These are phyloP conservation scores for Stylophora pistillata DNA, from an alignment of 64 coral and sea anemone species.

Conservation along the genomic window DNA sequence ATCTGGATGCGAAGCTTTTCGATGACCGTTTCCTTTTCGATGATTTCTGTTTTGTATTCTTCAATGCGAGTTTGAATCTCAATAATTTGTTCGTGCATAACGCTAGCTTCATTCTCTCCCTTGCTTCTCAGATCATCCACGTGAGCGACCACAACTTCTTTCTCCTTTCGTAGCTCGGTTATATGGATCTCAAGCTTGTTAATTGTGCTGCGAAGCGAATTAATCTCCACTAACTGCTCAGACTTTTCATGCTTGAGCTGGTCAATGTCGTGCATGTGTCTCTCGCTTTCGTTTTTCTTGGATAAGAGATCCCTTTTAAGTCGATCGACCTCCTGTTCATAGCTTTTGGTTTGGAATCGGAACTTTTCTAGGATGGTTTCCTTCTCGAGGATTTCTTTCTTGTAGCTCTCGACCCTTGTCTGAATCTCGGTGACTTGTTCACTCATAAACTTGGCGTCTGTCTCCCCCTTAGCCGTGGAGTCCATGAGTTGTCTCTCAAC, in stretches of 20 bases:
- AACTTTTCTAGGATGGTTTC: conserved; percentile 94
- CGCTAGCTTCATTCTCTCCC: conserved; percentile 57
- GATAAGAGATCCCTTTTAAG: conserved; percentile 73
- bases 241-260: conserved; percentile 81
- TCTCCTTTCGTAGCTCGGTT: conserved; percentile 57
- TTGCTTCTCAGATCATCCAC: conserved; percentile 66
- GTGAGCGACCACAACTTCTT: conserved; percentile 49
- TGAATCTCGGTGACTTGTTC: conserved; percentile 69
- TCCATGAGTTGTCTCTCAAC: conserved; percentile 53
- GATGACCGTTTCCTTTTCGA: conserved; percentile 92
- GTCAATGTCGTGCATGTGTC: conserved; percentile 67
- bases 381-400: conserved; percentile 85
- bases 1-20: conserved; percentile 77
- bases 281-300: conserved; percentile 78
- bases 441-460: conserved; percentile 63
- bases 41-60: conserved; percentile 84
- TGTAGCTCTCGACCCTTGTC: conserved; percentile 80
- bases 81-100: conserved; percentile 72
- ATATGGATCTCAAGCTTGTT: conserved; percentile 48
- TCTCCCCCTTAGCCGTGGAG: conserved; percentile 62
- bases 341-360: conserved; percentile 69
- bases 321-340: conserved; percentile 80
- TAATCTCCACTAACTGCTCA: conserved; percentile 77
- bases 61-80: conserved; percentile 88
- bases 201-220: conserved; percentile 61